Base-by-base conservation (phyloP, 92 coral and sea anemone genomes). In the Scolanthus callimorphus region DNA sequence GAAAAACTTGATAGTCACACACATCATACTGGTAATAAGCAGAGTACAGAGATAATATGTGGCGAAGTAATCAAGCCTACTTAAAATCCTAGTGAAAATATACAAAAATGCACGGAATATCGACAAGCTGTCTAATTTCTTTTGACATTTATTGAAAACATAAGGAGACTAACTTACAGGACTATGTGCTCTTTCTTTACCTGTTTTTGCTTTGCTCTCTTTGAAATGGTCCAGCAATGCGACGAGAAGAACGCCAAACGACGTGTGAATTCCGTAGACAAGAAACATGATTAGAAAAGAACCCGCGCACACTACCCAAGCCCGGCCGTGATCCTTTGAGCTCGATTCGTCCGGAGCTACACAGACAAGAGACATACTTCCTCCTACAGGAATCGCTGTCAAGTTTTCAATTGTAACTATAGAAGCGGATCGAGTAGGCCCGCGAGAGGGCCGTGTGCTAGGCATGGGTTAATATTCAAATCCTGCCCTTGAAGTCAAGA, bases 261-360 rank as follows among this genome's bases (percentile, higher is more conserved):
- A 87, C 2, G 96, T 87, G 29, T 87, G 96, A 45, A 85, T 87
- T 3, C 96, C 96, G 29, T 68, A 87, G 1, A 85, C 90, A 44
- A 87, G 71, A 52, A 87, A 87, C 96, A 87, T 87, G 11, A 85
- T 76, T 9, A 87, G 46, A 50, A 83, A 87, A 3, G 96, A 78
- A 0, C 96, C 90, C 2, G 65, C 90, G 41, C 96, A 88, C 13
- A 88, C 86, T 1, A 65, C 71, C 96, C 96, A 88, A 1, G 96
- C 90, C 83, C 90, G 65, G 11, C 86, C 86, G 17, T 63, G 54
- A 22, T 83, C 90, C 22, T 78, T 88, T 0, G 57, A 38, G 2
- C 31, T 37, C 26, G 50, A 46, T 2, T 86, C 82, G 11, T 77
- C 59, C 20, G 76, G 63, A 23, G 71, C 86, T 17, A 83, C 79